These are phyloP conservation scores for Scaptomyza pallida DNA, from an alignment of 1,140 invertebrate species.

Conservation along the genomic window DNA sequence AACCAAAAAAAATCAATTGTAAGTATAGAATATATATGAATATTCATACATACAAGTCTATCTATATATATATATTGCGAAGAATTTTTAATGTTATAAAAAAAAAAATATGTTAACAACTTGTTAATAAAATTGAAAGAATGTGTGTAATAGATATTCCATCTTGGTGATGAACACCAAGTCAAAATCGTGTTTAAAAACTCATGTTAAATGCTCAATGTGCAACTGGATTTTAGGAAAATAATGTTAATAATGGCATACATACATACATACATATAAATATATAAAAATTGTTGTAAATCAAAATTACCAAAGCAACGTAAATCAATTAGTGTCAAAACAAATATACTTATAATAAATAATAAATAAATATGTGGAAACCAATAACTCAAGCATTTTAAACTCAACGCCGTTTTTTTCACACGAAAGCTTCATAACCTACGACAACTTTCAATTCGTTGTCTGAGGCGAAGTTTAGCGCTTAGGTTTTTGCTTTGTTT, in stretches of 20 bases:
- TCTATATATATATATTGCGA: constrained; percentile 5
- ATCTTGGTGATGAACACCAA: constrained; percentile 16
- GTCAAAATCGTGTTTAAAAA: constrained; percentile 35
- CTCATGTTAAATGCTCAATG: constrained; percentile 48
- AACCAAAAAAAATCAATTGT: constrained; percentile 32
- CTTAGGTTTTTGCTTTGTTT: constrained; percentile 10
- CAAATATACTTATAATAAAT: constrained; percentile 56
- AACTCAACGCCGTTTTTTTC: constrained; percentile 1
- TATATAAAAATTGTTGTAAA: constrained; percentile 70
- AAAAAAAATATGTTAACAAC: constrained; percentile 13
- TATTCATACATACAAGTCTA: constrained; percentile 7
- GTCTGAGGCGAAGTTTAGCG: constrained; percentile 38
- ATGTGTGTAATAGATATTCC: constrained; percentile 44
- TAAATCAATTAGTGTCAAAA: constrained; percentile 78
- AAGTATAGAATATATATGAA: constrained; percentile 18
- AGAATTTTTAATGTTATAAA: constrained; percentile 19
- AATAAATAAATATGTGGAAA: constrained; percentile 46
- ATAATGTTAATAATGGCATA: constrained; percentile 41
- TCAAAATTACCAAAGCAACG: constrained; percentile 67
- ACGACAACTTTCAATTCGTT: constrained; percentile 41
- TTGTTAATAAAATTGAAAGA: constrained; percentile 13
- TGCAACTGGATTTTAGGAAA: constrained; percentile 31
- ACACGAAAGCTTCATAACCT: constrained; percentile 40
- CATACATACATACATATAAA: constrained; percentile 13
- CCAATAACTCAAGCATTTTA: not conserved